phyloP scores from a whole-genome alignment of 2,113 vertebrate genomes.

The Cyanocitta stelleri region DNA sequence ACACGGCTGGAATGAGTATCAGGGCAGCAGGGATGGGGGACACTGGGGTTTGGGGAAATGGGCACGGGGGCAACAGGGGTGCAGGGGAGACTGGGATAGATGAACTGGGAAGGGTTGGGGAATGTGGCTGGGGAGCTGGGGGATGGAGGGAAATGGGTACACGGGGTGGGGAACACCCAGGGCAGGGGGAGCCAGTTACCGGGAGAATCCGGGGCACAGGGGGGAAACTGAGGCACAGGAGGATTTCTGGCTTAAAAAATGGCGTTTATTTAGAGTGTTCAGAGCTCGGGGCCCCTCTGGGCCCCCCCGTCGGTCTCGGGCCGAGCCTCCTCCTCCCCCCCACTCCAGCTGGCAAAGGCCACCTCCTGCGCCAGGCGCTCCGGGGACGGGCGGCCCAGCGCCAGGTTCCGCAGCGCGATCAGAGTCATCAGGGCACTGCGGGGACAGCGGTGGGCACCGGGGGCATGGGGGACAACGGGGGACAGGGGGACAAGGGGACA shows the following conservation, averaged over 20 bases:
- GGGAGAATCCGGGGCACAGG: neutral
- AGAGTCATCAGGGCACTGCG: slow-evolving; percentile 78
- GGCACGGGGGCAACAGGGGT: neutral
- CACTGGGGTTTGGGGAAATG: neutral
- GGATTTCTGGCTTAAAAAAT: neutral
- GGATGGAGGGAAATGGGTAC: neutral
- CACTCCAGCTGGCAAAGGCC: slow-evolving; percentile 79
- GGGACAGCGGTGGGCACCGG: neutral
- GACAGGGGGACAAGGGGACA: accelerated
- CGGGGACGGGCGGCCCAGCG: slow-evolving; percentile 79
- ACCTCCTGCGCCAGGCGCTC: slow-evolving; percentile 87
- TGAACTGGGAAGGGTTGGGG: neutral
- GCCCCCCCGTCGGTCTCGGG: accelerated
- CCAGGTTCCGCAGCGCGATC: slow-evolving; percentile 87
- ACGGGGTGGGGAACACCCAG: neutral
- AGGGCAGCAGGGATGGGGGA: too few relatives aligned
- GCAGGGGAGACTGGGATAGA: too few relatives aligned
- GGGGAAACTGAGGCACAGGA: neutral
- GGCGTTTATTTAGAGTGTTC: neutral
- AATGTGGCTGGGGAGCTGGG: neutral
- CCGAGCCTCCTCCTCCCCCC: slow-evolving; percentile 31
- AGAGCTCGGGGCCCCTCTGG: neutral
- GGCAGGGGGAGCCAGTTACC: too few relatives aligned
- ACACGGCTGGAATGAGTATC: too few relatives aligned
- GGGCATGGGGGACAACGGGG: accelerated